Evolutionary conservation across 2,797 vertebrate genomes (phyloP).

Genomic region (Sciurus carolinensis): DNA sequence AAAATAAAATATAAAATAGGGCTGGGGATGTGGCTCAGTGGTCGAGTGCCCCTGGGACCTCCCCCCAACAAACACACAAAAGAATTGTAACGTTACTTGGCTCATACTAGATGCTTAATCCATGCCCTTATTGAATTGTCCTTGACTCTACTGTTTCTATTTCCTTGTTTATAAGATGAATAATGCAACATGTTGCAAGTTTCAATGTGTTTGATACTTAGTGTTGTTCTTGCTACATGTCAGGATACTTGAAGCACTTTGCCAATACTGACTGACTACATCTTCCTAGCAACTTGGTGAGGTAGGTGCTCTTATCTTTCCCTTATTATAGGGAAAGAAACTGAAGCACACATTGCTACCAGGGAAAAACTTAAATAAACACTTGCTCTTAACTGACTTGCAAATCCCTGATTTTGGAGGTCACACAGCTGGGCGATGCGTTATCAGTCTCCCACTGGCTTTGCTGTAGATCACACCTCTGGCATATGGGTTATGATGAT

Average conservation of each 20-base stretch:
- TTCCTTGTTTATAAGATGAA: not conserved
- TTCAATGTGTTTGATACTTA: not conserved
- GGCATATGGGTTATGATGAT: no score
- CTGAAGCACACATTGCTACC: not conserved
- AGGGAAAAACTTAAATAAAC: no score
- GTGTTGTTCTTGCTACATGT: not conserved
- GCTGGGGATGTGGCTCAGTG: no score
- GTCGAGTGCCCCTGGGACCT: no score
- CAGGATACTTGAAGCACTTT: not conserved
- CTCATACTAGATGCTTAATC: not conserved
- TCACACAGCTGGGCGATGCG: no score
- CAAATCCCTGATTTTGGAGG: no score
- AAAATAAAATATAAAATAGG: no score
- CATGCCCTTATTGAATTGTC: not conserved
- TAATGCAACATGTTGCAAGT: not conserved
- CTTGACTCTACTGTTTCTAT: not conserved
- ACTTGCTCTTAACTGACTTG: no score
- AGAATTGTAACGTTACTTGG: not conserved
- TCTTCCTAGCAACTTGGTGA: not conserved
- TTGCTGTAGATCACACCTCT: no score
- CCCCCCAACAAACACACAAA: no score
- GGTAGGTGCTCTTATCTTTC: not conserved
- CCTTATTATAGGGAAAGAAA: not conserved
- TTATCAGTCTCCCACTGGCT: no score
- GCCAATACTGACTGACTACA: not conserved